Evolutionary conservation across 2,113 vertebrate genomes (phyloP), one percentile per base, ranked within the genome.

Genomic region (Melanostigma gelatinosum): DNA sequence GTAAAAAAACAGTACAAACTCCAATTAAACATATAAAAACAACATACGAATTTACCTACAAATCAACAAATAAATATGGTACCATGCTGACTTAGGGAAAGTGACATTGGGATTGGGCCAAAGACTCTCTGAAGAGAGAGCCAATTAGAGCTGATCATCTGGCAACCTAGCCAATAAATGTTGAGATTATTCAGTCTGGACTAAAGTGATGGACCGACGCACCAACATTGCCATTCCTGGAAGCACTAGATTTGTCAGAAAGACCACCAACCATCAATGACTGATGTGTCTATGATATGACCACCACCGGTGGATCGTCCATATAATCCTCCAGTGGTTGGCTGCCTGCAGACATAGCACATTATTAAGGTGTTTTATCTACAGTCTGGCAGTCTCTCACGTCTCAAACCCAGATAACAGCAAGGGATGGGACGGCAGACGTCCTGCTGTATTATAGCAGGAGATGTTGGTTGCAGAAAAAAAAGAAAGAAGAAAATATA

Each of bases 261-360:
- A 63, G 13, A 42, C 54, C 60, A 77, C 24, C 24, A 4, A 75
- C 38, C 68, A 62, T n/a, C 42, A 4, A 11, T 46, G 50, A 75
- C 13, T 63, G 46, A 44, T 72, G 63, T 62, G 38, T 24, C 1
- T 11, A 22, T 9, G 22, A 60, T 66, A 75, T 60, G 82, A 64
- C 15, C 6, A 70, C 8, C 61, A 80, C 46, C 66, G 78, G 77
- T 83, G 58, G 38, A 58, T 63, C 40, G 15, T 61, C 79, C 32
- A 8, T 36, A 73, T 65, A 40, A 77, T 34, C 27, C 66, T 46
- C 16, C 46, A 34, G 77, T 18, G 40, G 18, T n/a, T 58, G 57
- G 61, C 73, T 60, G 72, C 40, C 55, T 75, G 65, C 72, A 82
- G 74, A 72, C 80, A 67, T 27, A 81, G 77, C 78, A 80, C 65